phyloP scores from a whole-genome alignment of 2,888 invertebrate genomes.

The Hypomecis punctinalis region DNA sequence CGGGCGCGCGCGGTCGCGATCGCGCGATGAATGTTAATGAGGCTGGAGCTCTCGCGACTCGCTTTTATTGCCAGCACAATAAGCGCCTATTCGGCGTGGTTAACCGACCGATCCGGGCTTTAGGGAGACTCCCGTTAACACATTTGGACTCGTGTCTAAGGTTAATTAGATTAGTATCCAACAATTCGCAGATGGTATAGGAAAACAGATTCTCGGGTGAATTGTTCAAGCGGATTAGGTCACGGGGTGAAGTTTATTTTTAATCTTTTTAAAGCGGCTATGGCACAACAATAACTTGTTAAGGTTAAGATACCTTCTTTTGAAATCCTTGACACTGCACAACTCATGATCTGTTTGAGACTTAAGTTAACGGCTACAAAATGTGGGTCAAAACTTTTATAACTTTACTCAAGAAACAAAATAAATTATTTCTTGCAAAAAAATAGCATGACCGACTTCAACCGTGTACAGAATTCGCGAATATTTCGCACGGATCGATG shows the following conservation, averaged over 20 bases:
- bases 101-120: constrained; percentile 55
- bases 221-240: constrained; percentile 36
- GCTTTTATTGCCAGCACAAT: constrained; percentile 57
- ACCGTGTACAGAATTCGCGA: too few species aligned
- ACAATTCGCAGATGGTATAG: constrained; percentile 69
- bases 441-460: too few species aligned
- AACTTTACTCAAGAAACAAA: too few species aligned
- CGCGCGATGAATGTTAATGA: constrained; percentile 84
- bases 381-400: too few species aligned
- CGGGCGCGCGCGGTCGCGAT: constrained; percentile 80
- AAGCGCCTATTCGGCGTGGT: constrained; percentile 59
- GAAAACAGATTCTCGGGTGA: constrained; percentile 62
- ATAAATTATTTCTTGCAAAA: too few species aligned
- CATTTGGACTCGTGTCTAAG: constrained; percentile 82
- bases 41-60: constrained; percentile 59
- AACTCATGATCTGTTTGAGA: too few species aligned
- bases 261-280: constrained; percentile 1
- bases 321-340: too few species aligned
- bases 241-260: constrained; percentile 6
- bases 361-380: too few species aligned
- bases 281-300: too few species aligned
- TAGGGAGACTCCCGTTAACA: constrained; percentile 78
- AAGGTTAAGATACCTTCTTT: too few species aligned
- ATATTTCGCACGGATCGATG: too few species aligned
- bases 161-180: constrained; percentile 83